Conservation (phyloP, 2,888 invertebrate genomes). For the Rhopalosiphum nymphaeae region DNA sequence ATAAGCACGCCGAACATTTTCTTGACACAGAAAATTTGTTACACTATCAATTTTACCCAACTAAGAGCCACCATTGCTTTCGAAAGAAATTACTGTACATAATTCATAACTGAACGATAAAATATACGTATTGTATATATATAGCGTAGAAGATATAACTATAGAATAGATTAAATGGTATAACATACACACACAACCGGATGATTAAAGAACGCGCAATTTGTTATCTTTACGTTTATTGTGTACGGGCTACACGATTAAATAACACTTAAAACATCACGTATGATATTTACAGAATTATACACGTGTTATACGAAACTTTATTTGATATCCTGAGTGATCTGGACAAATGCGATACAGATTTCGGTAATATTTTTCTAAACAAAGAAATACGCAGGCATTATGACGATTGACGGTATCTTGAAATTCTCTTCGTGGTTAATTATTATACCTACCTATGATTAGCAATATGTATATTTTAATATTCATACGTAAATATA, state of each 20-base stretch:
- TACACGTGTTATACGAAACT: neutral
- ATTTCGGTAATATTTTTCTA: too few relatives aligned
- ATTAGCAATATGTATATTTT: too few relatives aligned
- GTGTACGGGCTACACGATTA: neutral
- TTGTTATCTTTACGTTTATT: neutral
- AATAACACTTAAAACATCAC: slow-evolving; percentile 4
- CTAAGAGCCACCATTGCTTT: neutral
- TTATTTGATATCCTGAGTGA: neutral
- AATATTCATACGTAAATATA: too few relatives aligned
- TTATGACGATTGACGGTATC: too few relatives aligned
- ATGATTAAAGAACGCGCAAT: neutral
- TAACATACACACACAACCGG: too few relatives aligned
- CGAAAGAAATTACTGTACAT: neutral
- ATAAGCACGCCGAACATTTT: neutral
- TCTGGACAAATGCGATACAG: too few relatives aligned
- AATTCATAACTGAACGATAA: slow-evolving; percentile 9
- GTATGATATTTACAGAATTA: neutral
- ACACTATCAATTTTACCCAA: neutral
- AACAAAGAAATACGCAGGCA: too few relatives aligned
- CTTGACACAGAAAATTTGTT: neutral
- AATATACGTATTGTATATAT: neutral
- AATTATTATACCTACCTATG: too few relatives aligned
- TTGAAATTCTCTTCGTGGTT: too few relatives aligned
- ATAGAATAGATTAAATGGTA: too few relatives aligned
- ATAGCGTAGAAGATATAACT: too few relatives aligned